These are phyloP conservation scores for Gastrophysa polygoni DNA, from an alignment of 2,888 invertebrate genomes.

Conservation along the genomic window DNA sequence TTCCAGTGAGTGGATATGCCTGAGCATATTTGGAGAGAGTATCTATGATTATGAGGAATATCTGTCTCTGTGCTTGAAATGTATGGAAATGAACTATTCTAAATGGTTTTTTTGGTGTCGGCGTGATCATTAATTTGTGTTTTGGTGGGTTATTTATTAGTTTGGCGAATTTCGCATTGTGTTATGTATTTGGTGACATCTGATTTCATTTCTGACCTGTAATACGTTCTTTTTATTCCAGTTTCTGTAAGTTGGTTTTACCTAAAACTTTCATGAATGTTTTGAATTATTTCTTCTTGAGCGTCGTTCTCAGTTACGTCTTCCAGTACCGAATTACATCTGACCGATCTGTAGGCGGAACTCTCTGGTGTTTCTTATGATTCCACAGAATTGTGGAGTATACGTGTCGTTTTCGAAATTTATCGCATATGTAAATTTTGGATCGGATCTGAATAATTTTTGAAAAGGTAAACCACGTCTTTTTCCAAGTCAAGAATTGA, in stretches of 20 bases:
- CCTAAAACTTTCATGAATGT: neutral
- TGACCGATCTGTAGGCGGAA: constrained; percentile 1
- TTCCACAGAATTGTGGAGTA: neutral
- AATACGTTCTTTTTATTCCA: neutral
- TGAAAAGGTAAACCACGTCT: neutral
- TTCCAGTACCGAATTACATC: neutral
- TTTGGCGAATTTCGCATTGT: neutral
- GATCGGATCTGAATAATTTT: constrained; percentile 6
- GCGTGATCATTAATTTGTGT: constrained; percentile 11
- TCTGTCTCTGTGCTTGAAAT: neutral
- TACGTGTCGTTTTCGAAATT: constrained; percentile 9
- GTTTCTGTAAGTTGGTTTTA: neutral
- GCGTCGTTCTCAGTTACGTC: neutral
- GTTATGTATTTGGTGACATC: neutral
- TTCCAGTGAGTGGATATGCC: constrained; percentile 8
- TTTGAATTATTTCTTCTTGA: neutral
- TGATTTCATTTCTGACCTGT: neutral
- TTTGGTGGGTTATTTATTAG: constrained; percentile 1
- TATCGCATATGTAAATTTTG: constrained; percentile 8
- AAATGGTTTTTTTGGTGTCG: constrained; percentile 12
- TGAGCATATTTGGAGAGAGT: constrained; percentile 11
- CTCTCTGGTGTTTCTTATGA: neutral
- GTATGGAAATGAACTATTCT: constrained; percentile 6
- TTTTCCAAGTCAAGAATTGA: neutral
- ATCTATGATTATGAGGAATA: constrained; percentile 2